Evolutionary conservation across 2,113 vertebrate species (phyloP).

Genomic region (Ramphastos sulfuratus): DNA sequence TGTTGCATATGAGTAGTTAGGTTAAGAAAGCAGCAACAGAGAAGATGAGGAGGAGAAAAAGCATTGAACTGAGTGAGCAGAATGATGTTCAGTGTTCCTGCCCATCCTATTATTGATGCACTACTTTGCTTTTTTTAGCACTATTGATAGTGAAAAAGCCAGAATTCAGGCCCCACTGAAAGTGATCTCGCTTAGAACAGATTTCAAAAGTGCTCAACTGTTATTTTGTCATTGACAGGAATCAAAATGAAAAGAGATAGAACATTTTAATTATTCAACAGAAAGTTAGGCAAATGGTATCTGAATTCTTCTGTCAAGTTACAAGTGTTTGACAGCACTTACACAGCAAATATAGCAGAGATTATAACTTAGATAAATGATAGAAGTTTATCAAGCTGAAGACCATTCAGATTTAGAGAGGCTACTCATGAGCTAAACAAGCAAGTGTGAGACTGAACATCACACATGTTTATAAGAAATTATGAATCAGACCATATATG

Average conservation of each 20-base stretch:
- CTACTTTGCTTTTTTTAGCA: not conserved
- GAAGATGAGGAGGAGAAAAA: not conserved
- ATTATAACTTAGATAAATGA: not conserved
- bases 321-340: not conserved
- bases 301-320: not conserved
- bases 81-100: not conserved
- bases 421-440: not conserved
- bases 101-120: not conserved
- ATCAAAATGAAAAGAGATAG: not conserved
- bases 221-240: not conserved
- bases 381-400: not conserved
- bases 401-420: not conserved
- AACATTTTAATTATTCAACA: not conserved
- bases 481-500: not conserved
- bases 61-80: not conserved
- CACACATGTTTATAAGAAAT: not conserved
- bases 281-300: not conserved
- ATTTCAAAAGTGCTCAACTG: not conserved
- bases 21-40: not conserved
- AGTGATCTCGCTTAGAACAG: not conserved
- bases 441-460: not conserved
- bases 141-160: not conserved
- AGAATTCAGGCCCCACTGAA: not conserved
- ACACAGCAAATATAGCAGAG: not conserved
- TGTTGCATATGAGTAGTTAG: not conserved